Evolutionary conservation across 2,113 vertebrate species (phyloP), one percentile per base, ranked within the genome.

Genomic region (Boulengeromyrus knoepffleri): DNA sequence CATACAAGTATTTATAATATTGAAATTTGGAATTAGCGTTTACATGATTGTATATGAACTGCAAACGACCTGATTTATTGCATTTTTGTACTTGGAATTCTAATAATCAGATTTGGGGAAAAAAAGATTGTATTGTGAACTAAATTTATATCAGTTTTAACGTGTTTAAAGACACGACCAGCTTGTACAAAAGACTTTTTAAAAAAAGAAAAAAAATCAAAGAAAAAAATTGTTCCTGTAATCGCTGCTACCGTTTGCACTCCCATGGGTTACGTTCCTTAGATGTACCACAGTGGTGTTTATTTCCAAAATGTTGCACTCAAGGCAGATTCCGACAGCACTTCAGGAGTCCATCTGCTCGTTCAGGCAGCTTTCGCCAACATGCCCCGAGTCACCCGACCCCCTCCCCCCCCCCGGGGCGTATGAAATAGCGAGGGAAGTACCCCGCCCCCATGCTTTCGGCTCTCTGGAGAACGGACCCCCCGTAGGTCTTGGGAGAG

Each of bases 11-110:
- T 97, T 98, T 98, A 96, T 89, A 95, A 95, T 95, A 95, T 45
- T 95, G 94, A 96, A 85, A 88, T 88, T 96, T 96, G 93, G 96
- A 96, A 96, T 97, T 96, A 96, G 95, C 95, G 96, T 96, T 96
- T 96, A 96, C 88, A 96, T 95, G 95, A 97, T 97, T 97, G 96
- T 97, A 96, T 96, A 97, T 96, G 96, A 96, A 96, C 95, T 94
- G 94, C 94, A 96, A 95, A 96, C 96, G 92, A 96, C 95, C 95
- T 96, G 96, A 96, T 96, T 96, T 96, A 96, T 96, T 96, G 96
- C 94, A 95, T 96, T 97, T 91, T 97, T 97, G 94, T 97, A 97
- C 95, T 96, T 93, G 49, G 89, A 89, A 91, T 58, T 85, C 39
- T 47, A 83, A 80, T 88, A 66, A 83, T 88, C 90, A 56, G 24